Evolutionary conservation across 2,888 invertebrate genomes (phyloP), one percentile per base, ranked within the genome.

Genomic region (Phytoseiulus persimilis): DNA sequence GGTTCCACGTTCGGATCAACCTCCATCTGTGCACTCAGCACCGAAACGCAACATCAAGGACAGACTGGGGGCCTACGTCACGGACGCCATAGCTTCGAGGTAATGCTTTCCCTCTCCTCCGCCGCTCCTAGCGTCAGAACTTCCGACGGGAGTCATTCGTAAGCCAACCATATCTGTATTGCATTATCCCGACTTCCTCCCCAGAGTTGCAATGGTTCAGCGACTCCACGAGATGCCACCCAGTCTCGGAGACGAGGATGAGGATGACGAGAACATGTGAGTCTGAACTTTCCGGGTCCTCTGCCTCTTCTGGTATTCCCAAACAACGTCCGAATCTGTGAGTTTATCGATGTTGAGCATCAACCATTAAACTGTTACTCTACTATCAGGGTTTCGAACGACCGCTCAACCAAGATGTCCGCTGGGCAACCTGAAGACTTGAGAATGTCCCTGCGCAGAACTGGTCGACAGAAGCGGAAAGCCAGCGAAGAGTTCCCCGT

Each of bases 251-350:
- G 87, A 87, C 33, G 87, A 87, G 11, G 87, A 87, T 45, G 87
- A 87, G 23, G 87, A 87, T 32, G 87, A 87, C 28, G 87, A 87
- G 23, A 87, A 87, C 87, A 87, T 33, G 87, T 87, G 45, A 31
- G 87, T 87, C n/a, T n/a, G n/a, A n/a, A n/a, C n/a, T n/a, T n/a
- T n/a, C n/a, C n/a, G n/a, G n/a, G n/a, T n/a, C n/a, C n/a, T n/a
- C n/a, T n/a, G n/a, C n/a, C n/a, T n/a, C n/a, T n/a, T n/a, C n/a
- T n/a, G n/a, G n/a, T n/a, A n/a, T n/a, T n/a, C n/a, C n/a, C n/a
- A n/a, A n/a, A n/a, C n/a, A n/a, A n/a, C n/a, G n/a, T n/a, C n/a
- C n/a, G n/a, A n/a, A n/a, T n/a, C n/a, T n/a, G n/a, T n/a, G n/a
- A n/a, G n/a, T n/a, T n/a, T n/a, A n/a, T n/a, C n/a, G n/a, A n/a